These are phyloP conservation scores for Phrynocephalus guinanensis DNA, from an alignment of 2,797 vertebrate genomes.

Conservation along the genomic window DNA sequence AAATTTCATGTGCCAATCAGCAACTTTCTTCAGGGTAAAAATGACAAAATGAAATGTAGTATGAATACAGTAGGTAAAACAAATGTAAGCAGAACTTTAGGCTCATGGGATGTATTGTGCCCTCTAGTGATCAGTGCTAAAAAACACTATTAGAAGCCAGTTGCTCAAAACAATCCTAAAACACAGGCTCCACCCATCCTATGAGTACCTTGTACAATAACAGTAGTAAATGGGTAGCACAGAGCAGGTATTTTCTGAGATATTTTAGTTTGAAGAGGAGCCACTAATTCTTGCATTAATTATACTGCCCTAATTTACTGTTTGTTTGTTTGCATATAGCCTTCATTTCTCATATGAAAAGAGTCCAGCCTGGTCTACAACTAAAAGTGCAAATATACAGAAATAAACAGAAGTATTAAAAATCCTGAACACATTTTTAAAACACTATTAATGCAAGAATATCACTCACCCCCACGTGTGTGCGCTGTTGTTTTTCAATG, in stretches of 20 bases:
- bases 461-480: too few relatives aligned
- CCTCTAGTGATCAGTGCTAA: not conserved
- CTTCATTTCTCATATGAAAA: too few relatives aligned
- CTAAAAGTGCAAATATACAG: too few relatives aligned
- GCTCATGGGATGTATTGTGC: not conserved
- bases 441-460: too few relatives aligned
- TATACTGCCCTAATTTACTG: not conserved
- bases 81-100: not conserved
- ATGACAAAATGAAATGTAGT: not conserved
- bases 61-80: not conserved
- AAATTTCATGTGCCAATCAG: not conserved
- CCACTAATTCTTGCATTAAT: not conserved
- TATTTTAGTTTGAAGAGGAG: not conserved
- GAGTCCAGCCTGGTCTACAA: too few relatives aligned
- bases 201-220: too few relatives aligned
- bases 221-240: not conserved
- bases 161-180: not conserved
- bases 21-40: not conserved
- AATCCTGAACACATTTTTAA: too few relatives aligned
- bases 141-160: not conserved
- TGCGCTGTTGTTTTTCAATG: too few relatives aligned
- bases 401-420: too few relatives aligned
- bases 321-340: too few relatives aligned
- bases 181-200: not conserved
- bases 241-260: not conserved